Conservation (phyloP, 2,797 vertebrate genomes). For the Esox masquinongy region DNA sequence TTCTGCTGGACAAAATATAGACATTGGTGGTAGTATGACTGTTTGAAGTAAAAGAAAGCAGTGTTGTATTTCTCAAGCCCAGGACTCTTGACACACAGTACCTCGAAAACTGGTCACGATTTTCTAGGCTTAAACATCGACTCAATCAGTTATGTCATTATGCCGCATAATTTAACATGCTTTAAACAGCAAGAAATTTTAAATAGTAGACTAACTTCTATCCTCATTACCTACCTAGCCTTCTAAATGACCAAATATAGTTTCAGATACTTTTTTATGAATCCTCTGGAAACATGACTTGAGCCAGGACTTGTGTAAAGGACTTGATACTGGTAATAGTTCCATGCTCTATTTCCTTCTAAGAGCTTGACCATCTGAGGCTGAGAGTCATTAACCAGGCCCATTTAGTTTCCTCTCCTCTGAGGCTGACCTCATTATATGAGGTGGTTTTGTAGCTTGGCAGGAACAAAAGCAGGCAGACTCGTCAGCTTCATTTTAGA, state of each 20-base stretch:
- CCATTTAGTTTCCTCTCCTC: conserved; percentile 3
- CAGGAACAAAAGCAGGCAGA: conserved; percentile 33
- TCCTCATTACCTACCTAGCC: not conserved
- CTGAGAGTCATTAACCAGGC: conserved; percentile 11
- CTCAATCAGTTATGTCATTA: not conserved
- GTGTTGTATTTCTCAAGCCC: not conserved
- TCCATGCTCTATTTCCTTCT: conserved; percentile 7
- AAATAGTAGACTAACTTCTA: not conserved
- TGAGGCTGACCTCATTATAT: conserved; percentile 25
- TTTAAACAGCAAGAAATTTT: not conserved
- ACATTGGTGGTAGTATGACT: not conserved
- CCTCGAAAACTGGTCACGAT: not conserved
- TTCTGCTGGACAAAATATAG: not conserved
- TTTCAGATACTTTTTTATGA: not conserved
- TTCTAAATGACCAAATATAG: not conserved
- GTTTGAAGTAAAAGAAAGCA: not conserved
- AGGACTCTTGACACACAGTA: too few species aligned
- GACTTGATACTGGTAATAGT: not conserved
- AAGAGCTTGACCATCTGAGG: conserved; percentile 13
- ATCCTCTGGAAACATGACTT: not conserved
- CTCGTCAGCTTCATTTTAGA: conserved; percentile 19
- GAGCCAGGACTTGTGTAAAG: not conserved
- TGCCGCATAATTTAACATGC: not conserved
- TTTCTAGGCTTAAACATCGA: not conserved
- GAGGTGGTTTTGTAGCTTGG: conserved; percentile 26